Conservation (phyloP, 2,888 invertebrate species). For the Gasteruption jaculator region DNA sequence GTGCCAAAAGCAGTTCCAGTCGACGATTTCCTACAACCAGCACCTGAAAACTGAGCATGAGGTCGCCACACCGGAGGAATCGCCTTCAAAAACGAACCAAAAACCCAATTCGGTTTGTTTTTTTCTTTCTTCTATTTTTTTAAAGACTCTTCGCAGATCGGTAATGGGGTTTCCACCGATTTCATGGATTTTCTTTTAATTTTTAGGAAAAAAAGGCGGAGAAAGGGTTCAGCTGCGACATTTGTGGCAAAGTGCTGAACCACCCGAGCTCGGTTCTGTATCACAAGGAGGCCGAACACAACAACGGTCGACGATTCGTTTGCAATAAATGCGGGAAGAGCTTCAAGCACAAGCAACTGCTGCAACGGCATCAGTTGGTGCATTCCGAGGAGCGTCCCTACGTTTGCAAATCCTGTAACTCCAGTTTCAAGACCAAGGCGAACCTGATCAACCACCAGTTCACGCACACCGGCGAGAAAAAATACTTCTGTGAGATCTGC, state of each 20-base stretch:
- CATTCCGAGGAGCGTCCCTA: conserved; percentile 68
- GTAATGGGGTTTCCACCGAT: no score
- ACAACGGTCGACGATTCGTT: conserved; percentile 63
- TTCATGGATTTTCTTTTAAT: conserved; percentile 10
- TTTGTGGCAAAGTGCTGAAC: conserved; percentile 65
- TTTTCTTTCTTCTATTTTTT: no score
- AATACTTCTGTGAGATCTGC: conserved; percentile 67
- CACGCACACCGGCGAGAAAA: conserved; percentile 69
- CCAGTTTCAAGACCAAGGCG: conserved; percentile 68
- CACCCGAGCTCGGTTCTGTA: conserved; percentile 72
- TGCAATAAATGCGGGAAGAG: conserved; percentile 72
- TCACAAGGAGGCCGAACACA: conserved; percentile 70
- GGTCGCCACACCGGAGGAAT: conserved; percentile 58
- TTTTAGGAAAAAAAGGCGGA: conserved; percentile 47
- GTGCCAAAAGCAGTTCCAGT: conserved; percentile 60
- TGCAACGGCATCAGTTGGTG: conserved; percentile 74
- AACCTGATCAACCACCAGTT: conserved; percentile 70
- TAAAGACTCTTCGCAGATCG: no score
- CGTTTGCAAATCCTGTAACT: conserved; percentile 58
- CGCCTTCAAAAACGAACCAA: no score
- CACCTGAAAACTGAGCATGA: conserved; percentile 60
- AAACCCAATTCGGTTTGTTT: no score
- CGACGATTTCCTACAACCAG: conserved; percentile 59
- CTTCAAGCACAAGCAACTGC: conserved; percentile 70
- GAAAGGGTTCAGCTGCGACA: conserved; percentile 61